Percentiles rank a stretch among this genome's conserved stretches.
These are phyloP conservation scores for Hylaeus volcanicus DNA, from an alignment of 1,140 invertebrate species.

Conservation along the genomic window DNA sequence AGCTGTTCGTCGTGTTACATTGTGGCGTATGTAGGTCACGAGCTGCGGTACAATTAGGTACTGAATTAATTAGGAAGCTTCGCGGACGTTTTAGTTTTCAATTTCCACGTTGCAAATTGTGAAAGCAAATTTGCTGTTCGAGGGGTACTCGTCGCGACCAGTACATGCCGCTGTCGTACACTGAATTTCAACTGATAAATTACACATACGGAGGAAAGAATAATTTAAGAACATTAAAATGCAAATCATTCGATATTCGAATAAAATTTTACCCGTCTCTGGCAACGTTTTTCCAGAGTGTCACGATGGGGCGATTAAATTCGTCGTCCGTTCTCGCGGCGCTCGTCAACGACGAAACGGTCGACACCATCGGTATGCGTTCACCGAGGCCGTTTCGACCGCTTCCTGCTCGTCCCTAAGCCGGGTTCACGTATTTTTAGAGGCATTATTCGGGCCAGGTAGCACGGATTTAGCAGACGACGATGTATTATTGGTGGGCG, in stretches of 20 bases:
- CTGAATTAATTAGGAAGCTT: not conserved
- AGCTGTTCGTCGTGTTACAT: not conserved
- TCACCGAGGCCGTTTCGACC: not conserved
- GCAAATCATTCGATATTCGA: too few relatives aligned
- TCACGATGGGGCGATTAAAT: constrained; percentile 7
- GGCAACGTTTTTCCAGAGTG: not conserved
- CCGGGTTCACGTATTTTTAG: constrained; percentile 68
- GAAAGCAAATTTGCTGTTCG: too few relatives aligned
- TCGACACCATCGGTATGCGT: constrained; percentile 51
- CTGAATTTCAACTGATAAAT: too few relatives aligned
- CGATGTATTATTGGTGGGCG: constrained; percentile 64
- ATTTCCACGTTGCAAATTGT: not conserved
- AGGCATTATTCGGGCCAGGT: constrained; percentile 70
- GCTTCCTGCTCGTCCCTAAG: constrained; percentile 52
- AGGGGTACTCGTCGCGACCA: too few relatives aligned
- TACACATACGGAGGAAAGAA: too few relatives aligned
- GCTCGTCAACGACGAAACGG: constrained; percentile 18
- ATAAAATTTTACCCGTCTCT: too few relatives aligned
- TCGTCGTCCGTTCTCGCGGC: not conserved
- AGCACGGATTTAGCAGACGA: constrained; percentile 64
- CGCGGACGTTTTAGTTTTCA: not conserved
- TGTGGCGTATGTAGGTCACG: too few relatives aligned
- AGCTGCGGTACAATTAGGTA: not conserved
- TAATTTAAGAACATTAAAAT: too few relatives aligned
- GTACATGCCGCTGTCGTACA: too few relatives aligned